These are phyloP conservation scores for Gambusia yucatana DNA, from an alignment of 2,797 vertebrate genomes.

Conservation along the genomic window DNA sequence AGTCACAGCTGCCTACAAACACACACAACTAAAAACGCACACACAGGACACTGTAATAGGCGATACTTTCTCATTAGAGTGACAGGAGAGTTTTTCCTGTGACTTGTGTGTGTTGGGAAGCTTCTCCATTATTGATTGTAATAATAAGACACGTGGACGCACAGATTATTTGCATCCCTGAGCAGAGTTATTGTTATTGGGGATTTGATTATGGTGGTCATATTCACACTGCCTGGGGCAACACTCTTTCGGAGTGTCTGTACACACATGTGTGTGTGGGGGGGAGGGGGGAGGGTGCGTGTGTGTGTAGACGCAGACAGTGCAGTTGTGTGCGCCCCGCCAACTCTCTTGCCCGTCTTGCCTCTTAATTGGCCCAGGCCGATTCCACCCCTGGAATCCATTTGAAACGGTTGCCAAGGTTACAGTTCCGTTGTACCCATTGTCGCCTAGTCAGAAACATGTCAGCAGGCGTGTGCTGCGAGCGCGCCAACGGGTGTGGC, in stretches of 20 bases:
- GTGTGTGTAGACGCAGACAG: constrained; percentile 21
- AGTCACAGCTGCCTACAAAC: constrained; percentile 56
- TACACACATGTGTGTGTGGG: constrained; percentile 6
- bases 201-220: constrained; percentile 78
- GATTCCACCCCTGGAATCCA: constrained; percentile 78
- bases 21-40: constrained; percentile 18
- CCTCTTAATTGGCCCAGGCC: constrained; percentile 73
- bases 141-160: constrained; percentile 82
- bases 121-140: constrained; percentile 81
- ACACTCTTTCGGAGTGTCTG: constrained; percentile 61
- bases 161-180: constrained; percentile 83
- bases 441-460: constrained; percentile 59
- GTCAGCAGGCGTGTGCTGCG: constrained; percentile 41
- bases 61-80: constrained; percentile 73
- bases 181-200: constrained; percentile 81
- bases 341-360: constrained; percentile 71
- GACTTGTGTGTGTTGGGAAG: constrained; percentile 40
- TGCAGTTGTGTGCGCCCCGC: constrained; percentile 54
- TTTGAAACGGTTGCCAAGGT: constrained; percentile 80
- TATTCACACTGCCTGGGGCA: constrained; percentile 72
- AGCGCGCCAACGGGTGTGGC: constrained; percentile 16
- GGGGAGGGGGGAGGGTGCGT: too few species aligned
- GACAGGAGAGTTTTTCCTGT: constrained; percentile 62
- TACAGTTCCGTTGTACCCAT: constrained; percentile 73
- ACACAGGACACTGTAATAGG: constrained; percentile 57